Evolutionary conservation across 2,113 vertebrate species (phyloP).

Genomic region (Thermophis baileyi): DNA sequence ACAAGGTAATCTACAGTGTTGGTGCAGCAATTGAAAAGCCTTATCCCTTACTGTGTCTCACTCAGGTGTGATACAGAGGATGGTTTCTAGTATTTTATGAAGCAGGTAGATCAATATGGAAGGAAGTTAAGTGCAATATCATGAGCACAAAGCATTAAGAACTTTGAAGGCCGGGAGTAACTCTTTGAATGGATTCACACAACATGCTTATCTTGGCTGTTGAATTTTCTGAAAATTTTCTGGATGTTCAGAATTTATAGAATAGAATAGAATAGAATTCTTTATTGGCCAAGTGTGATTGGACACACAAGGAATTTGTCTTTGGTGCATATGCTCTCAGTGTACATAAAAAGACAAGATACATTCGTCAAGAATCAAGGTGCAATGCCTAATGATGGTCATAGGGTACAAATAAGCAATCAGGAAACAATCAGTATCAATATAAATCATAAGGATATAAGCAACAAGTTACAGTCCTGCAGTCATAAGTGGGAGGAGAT

Average conservation of each 20-base stretch:
- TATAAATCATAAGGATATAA: no score
- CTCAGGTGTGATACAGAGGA: background rate
- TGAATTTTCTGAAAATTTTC: background rate
- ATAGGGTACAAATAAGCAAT: no score
- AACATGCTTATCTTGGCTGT: background rate
- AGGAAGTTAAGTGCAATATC: background rate
- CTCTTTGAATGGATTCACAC: background rate
- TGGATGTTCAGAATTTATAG: background rate
- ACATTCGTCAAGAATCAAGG: no score
- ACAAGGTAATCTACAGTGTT: background rate
- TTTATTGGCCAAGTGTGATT: no score
- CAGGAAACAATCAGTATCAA: no score
- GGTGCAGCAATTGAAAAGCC: background rate
- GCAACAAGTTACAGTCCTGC: no score
- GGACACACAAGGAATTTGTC: no score
- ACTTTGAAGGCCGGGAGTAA: background rate
- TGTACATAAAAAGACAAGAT: no score
- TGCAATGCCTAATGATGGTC: no score
- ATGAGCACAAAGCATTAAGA: background rate
- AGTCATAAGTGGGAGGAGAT: no score
- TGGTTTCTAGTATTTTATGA: background rate
- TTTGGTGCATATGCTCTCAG: no score
- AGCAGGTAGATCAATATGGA: background rate
- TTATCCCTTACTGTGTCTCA: background rate
- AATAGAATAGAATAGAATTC: no score